Evolutionary conservation across 2,888 invertebrate species (phyloP), one percentile per base, ranked within the genome.

Genomic region (Ganaspis brasiliensis): DNA sequence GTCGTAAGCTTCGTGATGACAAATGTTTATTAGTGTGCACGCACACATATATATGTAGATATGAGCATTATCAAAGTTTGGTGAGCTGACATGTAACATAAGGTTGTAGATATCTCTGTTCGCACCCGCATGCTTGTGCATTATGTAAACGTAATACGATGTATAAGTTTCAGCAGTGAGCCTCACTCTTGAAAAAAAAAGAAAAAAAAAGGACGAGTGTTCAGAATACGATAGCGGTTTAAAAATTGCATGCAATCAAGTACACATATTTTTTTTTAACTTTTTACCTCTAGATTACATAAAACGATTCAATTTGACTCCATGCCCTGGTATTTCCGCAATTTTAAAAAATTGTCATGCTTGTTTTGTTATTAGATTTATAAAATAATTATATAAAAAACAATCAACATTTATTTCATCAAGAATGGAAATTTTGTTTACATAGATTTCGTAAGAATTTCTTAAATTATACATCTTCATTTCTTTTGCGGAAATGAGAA

Each of bases 91-190:
- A 45, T n/a, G 45, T 67, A 67, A 45, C 24, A 21, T 45, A 67
- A 40, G 45, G 67, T 67, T 67, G n/a, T 67, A 40, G 16, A 45
- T 67, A 67, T 45, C 40, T 16, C 45, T 67, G 67, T n/a, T 40
- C 37, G 37, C 24, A 67, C 67, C 67, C 67, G 67, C 67, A 67
- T 67, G 67, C 24, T 45, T 45, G 45, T 24, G n/a, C 24, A 67
- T 67, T 67, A 45, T 67, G n/a, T 67, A 67, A 45, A 67, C 52
- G 52, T 52, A 52, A 45, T 14, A n/a, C 16, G 45, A 67, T 9
- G 8, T 45, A n/a, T n/a, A 45, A 40, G 67, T 45, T 67, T 67
- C 67, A 0, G 1, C 14, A 40, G 21, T 24, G 45, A 21, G 40
- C 21, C 26, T 67, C 52, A 19, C 52, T 9, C 52, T 52, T 52